Evolutionary conservation across 2,113 vertebrate species (phyloP), one percentile per base, ranked within the genome.

Genomic region (Bos indicus): DNA sequence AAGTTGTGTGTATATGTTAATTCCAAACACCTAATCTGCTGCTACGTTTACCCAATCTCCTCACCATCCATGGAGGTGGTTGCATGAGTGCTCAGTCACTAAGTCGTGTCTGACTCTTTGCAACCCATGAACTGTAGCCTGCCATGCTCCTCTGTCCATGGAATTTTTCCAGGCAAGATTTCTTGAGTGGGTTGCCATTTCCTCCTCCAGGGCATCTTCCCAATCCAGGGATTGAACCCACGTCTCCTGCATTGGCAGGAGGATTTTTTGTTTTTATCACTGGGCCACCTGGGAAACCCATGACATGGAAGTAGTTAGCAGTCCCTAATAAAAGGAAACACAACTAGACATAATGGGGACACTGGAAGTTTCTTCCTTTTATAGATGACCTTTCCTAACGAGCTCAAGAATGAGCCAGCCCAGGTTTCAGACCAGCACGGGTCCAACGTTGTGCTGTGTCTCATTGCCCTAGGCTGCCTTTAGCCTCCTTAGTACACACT

Each of bases 11-110:
- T 51, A 6, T 33, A 51, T 51, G 78, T 81, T 51, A 51, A 81
- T 51, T 30, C 78, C 46, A 51, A 21, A 81, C 48, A 48, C 77
- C 46, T 80, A 30, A 30, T 30, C 43, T 51, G 10, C 16, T 33
- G 28, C 30, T 2, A 5, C 5, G 26, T 6, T 57, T 51, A 81
- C 21, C 13, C 30, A 33, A 3, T 71, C 36, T 93, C 6, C 6
- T 94, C 30, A 77, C 7, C 26, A 57, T 17, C 19, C 36, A 4
- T 57, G 46, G 46, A 95, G 71, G 71, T 43, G 21, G 71, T 7
- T 43, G 23, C 11, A 0, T 26, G 36, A 3, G 0, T 25, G 11
- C 71, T 74, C 10, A 74, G 21, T 23, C 71, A 36, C 67, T 71
- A n/a, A 71, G 36, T 77, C 71, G 26, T 13, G 12, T 43, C 36